Evolutionary conservation across 1,140 invertebrate genomes (phyloP).

Genomic region (Lepidostoma basale): DNA sequence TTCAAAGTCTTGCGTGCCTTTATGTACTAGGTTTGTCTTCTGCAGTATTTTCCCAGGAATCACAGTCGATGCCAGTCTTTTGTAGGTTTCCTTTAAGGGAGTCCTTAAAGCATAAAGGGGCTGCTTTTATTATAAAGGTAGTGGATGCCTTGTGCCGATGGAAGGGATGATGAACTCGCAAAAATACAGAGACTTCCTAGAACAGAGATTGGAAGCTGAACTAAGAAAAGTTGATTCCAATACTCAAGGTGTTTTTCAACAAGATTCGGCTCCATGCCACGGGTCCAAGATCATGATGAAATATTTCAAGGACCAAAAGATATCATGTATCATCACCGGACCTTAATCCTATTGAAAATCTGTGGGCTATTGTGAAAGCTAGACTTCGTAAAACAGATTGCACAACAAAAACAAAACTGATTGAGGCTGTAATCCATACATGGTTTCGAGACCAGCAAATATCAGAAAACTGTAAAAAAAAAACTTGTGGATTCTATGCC

Average conservation of each 20-base stretch:
- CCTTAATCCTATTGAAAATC: neutral
- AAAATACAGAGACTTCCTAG: neutral
- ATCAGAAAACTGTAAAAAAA: neutral
- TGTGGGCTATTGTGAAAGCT: neutral
- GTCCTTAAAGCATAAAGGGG: too few relatives aligned
- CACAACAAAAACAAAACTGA: slow-evolving; percentile 1
- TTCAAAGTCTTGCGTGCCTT: too few relatives aligned
- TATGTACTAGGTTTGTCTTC: too few relatives aligned
- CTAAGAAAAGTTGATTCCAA: neutral
- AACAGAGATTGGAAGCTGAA: neutral
- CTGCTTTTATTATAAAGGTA: neutral
- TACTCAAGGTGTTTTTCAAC: neutral
- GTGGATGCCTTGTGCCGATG: neutral
- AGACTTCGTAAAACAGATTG: slow-evolving; percentile 1
- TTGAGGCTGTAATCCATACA: too few relatives aligned
- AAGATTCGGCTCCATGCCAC: neutral
- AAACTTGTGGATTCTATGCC: neutral
- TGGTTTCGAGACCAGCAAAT: too few relatives aligned
- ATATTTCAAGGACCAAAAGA: neutral
- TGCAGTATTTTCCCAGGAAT: too few relatives aligned
- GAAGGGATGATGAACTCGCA: too few relatives aligned
- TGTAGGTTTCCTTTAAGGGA: too few relatives aligned
- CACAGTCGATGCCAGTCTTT: too few relatives aligned
- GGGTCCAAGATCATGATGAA: too few relatives aligned
- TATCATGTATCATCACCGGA: too few relatives aligned